Percentiles rank a stretch among this genome's conserved stretches.
These are phyloP conservation scores for Diacarnus erythraeanus DNA, from an alignment of 37 sponge, comb jelly and placozoan species.

Conservation along the genomic window DNA sequence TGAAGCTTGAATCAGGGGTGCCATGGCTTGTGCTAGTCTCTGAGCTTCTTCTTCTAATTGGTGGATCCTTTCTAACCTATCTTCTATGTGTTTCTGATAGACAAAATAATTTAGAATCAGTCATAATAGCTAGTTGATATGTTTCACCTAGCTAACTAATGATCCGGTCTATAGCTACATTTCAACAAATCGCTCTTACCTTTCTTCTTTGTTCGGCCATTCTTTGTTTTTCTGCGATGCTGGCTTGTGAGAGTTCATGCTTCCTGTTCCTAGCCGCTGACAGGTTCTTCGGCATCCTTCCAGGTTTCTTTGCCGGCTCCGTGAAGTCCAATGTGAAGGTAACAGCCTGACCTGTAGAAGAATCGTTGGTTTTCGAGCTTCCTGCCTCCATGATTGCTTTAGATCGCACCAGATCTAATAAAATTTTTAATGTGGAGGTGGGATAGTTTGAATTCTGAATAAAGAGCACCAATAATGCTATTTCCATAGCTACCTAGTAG, in stretches of 20 bases:
- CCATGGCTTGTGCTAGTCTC: conserved; percentile 26
- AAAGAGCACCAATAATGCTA: conserved; percentile 9
- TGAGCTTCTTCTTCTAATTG: conserved; percentile 45
- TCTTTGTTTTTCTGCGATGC: conserved; percentile 34
- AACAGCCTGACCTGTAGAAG: not conserved
- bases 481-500: conserved; percentile 30
- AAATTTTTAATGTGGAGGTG: not conserved
- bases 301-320: conserved; percentile 13
- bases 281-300: conserved; percentile 6
- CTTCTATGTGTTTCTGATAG: conserved; percentile 38
- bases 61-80: conserved; percentile 31
- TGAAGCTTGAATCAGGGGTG: conserved; percentile 5
- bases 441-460: conserved; percentile 18
- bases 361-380: not conserved
- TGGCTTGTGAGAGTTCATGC: conserved; percentile 22
- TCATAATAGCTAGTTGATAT: too few relatives aligned
- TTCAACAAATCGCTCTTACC: too few relatives aligned
- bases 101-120: too few relatives aligned
- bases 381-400: not conserved
- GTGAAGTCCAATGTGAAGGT: conserved; percentile 27
- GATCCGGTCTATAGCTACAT: too few relatives aligned
- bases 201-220: conserved; percentile 60
- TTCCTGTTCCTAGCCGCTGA: not conserved
- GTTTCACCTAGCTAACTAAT: too few relatives aligned
- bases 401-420: not conserved